These are phyloP conservation scores for Sarcoramphus papa DNA, from an alignment of 2,797 vertebrate genomes.

Conservation along the genomic window DNA sequence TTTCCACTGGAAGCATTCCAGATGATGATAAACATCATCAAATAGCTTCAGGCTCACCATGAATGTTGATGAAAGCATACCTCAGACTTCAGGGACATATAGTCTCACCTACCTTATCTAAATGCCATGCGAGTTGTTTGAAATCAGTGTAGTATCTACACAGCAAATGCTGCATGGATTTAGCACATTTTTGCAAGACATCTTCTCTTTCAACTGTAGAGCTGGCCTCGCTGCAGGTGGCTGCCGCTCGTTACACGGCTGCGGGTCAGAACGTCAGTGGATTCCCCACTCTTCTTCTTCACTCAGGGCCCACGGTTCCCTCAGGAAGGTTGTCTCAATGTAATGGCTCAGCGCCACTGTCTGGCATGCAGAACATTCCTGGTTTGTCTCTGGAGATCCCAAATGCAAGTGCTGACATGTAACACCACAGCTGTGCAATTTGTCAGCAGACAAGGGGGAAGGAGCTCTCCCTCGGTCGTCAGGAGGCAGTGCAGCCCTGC, in stretches of 20 bases:
- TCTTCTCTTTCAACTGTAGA: background rate
- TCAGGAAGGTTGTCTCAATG: constrained; percentile 44
- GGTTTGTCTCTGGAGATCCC: constrained; percentile 58
- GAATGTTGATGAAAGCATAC: constrained; percentile 11
- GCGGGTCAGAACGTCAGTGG: background rate
- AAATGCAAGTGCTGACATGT: constrained; percentile 60
- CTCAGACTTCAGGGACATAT: background rate
- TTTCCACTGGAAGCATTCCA: constrained; percentile 48
- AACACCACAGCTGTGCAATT: constrained; percentile 63
- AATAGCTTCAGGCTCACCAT: background rate
- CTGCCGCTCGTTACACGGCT: background rate
- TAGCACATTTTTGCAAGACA: background rate
- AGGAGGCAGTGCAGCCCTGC: background rate
- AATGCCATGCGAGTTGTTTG: background rate
- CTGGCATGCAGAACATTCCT: constrained; percentile 61
- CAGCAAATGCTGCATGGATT: background rate
- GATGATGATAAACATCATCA: constrained; percentile 35
- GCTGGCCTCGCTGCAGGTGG: background rate
- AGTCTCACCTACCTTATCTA: background rate
- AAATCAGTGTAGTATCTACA: background rate
- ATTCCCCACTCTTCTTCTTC: background rate
- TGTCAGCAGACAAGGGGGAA: constrained; percentile 30
- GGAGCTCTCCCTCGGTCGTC: background rate
- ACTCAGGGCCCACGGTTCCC: background rate
- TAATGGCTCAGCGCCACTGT: constrained; percentile 41